Evolutionary conservation across 2,797 vertebrate species (phyloP).

Genomic region (Tarsius wallacei): DNA sequence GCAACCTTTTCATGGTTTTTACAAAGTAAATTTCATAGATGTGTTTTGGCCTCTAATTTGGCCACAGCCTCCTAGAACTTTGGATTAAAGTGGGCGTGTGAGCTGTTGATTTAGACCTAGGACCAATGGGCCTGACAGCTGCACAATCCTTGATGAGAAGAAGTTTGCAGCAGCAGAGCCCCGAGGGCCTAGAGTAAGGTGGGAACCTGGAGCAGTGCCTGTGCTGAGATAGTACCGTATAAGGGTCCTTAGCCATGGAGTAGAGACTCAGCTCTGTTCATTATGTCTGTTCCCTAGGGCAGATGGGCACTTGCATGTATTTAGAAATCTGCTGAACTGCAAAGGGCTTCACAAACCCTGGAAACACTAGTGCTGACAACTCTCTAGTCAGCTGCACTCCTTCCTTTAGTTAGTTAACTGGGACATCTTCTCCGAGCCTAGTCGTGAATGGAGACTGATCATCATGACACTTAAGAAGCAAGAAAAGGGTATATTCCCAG

Average conservation of each 20-base stretch:
- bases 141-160: accelerated
- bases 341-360: not conserved
- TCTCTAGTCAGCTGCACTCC: not conserved
- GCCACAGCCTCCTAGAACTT: accelerated
- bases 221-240: accelerated
- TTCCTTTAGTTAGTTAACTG: not conserved
- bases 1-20: not conserved
- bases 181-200: accelerated
- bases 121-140: accelerated
- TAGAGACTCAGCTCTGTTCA: accelerated
- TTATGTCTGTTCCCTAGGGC: accelerated
- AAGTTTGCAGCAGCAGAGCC: not conserved
- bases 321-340: not conserved
- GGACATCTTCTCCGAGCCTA: not conserved
- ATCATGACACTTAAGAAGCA: not conserved
- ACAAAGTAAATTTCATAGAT: not conserved
- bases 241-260: accelerated
- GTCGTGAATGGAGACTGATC: not conserved
- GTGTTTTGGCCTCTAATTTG: not conserved
- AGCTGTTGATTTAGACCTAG: not conserved
- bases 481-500: no score
- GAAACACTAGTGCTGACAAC: not conserved
- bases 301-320: not conserved
- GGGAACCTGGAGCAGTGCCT: not conserved
- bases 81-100: not conserved